Base-by-base conservation (phyloP, 2,888 invertebrate species). In the Eilema sororculum region DNA sequence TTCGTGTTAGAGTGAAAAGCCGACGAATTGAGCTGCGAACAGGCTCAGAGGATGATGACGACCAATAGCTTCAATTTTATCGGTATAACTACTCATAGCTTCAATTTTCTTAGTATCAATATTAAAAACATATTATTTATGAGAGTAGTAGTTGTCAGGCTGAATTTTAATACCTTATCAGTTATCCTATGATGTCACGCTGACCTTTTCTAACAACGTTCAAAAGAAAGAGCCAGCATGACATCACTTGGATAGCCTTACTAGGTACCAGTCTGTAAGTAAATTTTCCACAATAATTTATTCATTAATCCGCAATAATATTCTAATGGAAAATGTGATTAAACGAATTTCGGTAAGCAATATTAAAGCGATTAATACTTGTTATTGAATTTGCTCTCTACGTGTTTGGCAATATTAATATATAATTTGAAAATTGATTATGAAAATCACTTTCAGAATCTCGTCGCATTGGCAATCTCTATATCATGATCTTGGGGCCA, bases 321-420 rank as follows among this genome's bases (percentile, higher is more conserved):
- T 73, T 74, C 73, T 65, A 75, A 76, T 77, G 74, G 77, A 65
- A 73, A 76, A 68, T 74, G 79, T 82, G 83, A 87, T 84, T 90
- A 89, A 91, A 92, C 91, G 91, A 93, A 93, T 92, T 92, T 90
- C 83, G 81, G 77, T 84, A 92, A 94, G 94, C 94, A 95, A 95
- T 94, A 94, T 80, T 89, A 84, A 37, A 80, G 84, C 73, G 82
- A 79, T 77, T 81, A 77, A 81, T 66, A 69, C 10, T 70, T 71
- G 67, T 79, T 73, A 71, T 75, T 78, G 69, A 75, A 79, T 72
- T 76, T 73, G 87, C 86, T 89, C 86, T 89, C 87, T 87, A 78
- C 73, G 74, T 80, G 71, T 77, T 65, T 81, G 75, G 78, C 77
- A 80, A 83, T 80, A 80, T 74, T 82, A 60, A 46, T 69, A 62